A percentile compares a stretch with the other conserved stretches of the same genome.
Evolutionary conservation across 2,113 vertebrate genomes (phyloP).

Genomic region (Sylvietta virens): DNA sequence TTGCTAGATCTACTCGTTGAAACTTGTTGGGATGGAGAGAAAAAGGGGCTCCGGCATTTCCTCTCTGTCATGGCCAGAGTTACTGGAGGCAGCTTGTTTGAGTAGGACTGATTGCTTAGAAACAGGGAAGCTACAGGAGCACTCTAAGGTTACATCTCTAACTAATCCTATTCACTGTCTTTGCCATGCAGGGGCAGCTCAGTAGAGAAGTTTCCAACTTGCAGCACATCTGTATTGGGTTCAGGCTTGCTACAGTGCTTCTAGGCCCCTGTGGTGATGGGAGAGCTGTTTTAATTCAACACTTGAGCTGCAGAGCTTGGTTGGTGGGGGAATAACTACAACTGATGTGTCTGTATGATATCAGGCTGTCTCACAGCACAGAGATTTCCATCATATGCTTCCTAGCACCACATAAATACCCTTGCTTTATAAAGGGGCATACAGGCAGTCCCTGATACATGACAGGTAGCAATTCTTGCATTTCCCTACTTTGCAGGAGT

Average conservation of each 20-base stretch:
- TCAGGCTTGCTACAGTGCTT: neutral
- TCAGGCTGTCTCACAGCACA: neutral
- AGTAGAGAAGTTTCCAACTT: neutral
- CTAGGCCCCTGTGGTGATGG: neutral
- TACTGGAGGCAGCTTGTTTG: neutral
- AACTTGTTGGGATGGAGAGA: neutral
- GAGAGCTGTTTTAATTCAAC: neutral
- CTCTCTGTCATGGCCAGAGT: neutral
- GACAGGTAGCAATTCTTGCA: neutral
- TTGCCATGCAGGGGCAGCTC: neutral
- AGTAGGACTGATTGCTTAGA: constrained; percentile 7
- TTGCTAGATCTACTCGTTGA: neutral
- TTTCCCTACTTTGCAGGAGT: neutral
- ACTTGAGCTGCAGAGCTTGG: neutral
- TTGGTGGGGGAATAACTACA: neutral
- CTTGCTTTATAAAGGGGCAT: neutral
- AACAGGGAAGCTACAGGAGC: neutral
- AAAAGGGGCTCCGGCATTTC: neutral
- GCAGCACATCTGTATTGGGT: neutral
- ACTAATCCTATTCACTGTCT: neutral
- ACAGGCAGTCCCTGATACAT: neutral
- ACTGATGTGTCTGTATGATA: neutral
- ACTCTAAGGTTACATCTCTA: neutral
- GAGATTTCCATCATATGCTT: neutral
- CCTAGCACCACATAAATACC: neutral